Evolutionary conservation across 2,797 vertebrate species (phyloP), one percentile per base, ranked within the genome.

Genomic region (Halcyon leucocephala): DNA sequence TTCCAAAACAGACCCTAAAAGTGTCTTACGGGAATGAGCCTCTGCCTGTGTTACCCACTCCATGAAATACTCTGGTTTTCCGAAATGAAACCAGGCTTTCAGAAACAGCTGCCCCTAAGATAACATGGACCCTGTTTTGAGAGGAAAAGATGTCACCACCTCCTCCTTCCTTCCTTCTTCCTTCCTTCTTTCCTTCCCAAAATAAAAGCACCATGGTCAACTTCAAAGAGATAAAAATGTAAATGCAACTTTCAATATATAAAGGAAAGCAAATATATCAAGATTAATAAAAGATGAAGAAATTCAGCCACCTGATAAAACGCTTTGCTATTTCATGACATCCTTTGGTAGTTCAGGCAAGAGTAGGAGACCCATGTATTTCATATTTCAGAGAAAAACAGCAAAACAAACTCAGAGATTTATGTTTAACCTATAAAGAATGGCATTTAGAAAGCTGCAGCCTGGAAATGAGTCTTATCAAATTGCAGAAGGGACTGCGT

Each of bases 241-340:
- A 80, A 92, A 77, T 19, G 33, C 7, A 84, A 42, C 61, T 85
- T 95, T 66, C 65, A 52, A 67, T 79, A 78, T 29, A 20, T 39
- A 74, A 79, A 91, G 21, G n/a, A 76, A 93, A 95, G 48, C 18
- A 91, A 79, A 86, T 46, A 46, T 13, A 79, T 35, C 0, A 0
- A 90, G 66, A 82, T 71, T 52, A 94, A 70, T 66, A 95, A 80
- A 90, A 94, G 80, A 62, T 61, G 17, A 93, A 93, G 82, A 87
- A 85, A 83, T 69, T 78, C 54, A 86, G 49, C 72, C 76, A 80
- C 62, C 49, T 82, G 41, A 62, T 67, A 61, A 6, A 57, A 67
- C 29, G 26, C 48, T 82, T 80, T 44, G 48, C 82, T 91, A 74
- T 44, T 89, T 80, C 72, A 86, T 90, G 80, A 65, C 84, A 81